Conservation (phyloP, 2,113 vertebrate genomes). For the Grantiella picta region DNA sequence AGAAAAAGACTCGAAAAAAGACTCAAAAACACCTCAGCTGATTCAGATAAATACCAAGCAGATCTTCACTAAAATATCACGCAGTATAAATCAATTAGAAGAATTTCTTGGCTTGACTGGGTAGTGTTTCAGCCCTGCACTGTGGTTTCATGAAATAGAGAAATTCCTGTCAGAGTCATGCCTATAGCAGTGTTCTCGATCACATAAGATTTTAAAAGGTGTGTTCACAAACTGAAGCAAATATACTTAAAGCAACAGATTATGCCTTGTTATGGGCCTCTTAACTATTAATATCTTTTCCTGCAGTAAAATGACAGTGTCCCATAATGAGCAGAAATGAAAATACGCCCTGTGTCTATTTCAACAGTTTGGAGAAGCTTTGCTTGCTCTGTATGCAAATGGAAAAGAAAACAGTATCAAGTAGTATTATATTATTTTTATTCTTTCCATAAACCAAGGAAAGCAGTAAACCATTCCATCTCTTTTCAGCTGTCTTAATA, state of each 20-base stretch:
- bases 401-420: background rate
- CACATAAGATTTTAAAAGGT: fast-evolving
- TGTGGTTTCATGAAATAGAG: background rate
- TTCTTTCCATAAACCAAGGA: background rate
- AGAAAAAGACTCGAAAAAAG: background rate
- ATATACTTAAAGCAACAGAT: background rate
- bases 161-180: background rate
- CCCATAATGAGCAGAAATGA: background rate
- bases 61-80: background rate
- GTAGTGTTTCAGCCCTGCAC: background rate
- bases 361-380: background rate
- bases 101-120: background rate
- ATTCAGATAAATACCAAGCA: background rate
- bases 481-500: background rate
- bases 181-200: background rate
- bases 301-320: background rate
- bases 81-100: background rate
- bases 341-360: background rate
- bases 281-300: background rate
- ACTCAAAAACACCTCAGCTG: background rate
- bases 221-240: background rate
- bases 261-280: background rate
- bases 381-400: background rate
- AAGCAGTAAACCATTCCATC: background rate
- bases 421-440: background rate